Evolutionary conservation across 2,888 invertebrate genomes (phyloP).

Genomic region (Pollenia labialis): DNA sequence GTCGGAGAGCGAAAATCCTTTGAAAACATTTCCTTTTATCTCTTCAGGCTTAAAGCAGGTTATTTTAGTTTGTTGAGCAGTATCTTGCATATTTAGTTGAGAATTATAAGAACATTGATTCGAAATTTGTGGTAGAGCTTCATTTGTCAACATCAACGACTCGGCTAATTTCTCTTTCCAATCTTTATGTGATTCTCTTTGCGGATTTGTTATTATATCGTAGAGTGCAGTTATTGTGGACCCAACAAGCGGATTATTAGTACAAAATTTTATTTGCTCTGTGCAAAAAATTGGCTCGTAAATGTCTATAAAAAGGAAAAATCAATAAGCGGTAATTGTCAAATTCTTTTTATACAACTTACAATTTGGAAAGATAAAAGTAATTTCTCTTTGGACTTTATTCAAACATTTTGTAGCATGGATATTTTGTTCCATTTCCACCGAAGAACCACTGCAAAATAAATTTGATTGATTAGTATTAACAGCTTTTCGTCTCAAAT

Average conservation of each 20-base stretch:
- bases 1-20: constrained; percentile 67
- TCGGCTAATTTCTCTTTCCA: constrained; percentile 78
- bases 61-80: constrained; percentile 76
- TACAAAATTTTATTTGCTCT: constrained; percentile 74
- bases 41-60: constrained; percentile 16
- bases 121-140: constrained; percentile 75
- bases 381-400: constrained; percentile 91
- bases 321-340: not conserved
- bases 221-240: constrained; percentile 77
- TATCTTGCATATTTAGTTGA: constrained; percentile 74
- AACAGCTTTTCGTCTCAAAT: too few species aligned
- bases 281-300: constrained; percentile 88
- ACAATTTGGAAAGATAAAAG: constrained; percentile 93
- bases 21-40: not conserved
- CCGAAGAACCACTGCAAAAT: constrained; percentile 87
- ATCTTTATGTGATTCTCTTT: constrained; percentile 74
- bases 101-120: constrained; percentile 76
- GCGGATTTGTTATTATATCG: constrained; percentile 75
- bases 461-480: constrained; percentile 75
- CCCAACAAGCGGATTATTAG: constrained; percentile 75
- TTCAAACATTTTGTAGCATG: constrained; percentile 90
- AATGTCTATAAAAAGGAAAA: constrained; percentile 86
- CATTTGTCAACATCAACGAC: constrained; percentile 77
- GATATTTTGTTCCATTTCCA: constrained; percentile 89
- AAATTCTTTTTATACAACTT: constrained; percentile 62